Conservation (phyloP, 2,888 invertebrate species). For the Tenthredo scrophulariae region DNA sequence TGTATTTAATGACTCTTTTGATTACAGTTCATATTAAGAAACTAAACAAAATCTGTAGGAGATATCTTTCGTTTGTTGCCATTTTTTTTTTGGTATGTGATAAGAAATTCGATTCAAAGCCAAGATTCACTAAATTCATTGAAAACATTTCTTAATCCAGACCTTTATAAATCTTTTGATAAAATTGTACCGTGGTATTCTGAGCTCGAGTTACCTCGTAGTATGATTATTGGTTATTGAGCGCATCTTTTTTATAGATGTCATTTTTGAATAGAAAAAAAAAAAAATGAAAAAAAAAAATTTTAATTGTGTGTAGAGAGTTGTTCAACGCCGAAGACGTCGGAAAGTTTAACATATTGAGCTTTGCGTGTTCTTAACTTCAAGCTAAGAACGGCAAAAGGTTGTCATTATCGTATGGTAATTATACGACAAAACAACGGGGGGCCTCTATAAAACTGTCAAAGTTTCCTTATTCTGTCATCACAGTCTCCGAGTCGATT, state of each 20-base stretch:
- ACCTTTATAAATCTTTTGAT: constrained; percentile 2
- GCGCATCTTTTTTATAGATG: not conserved
- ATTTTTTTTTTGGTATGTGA: not conserved
- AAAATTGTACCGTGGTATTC: constrained; percentile 11
- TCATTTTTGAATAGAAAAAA: constrained; percentile 7
- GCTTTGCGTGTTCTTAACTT: constrained; percentile 26
- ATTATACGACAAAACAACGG: constrained; percentile 18
- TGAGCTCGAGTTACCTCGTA: constrained; percentile 11
- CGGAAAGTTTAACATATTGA: constrained; percentile 7
- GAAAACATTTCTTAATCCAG: not conserved
- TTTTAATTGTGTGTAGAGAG: not conserved
- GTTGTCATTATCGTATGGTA: constrained; percentile 9
- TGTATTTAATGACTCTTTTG: not conserved
- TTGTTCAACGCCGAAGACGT: not conserved
- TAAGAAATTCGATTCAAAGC: not conserved
- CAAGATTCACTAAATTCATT: not conserved
- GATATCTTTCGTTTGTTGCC: not conserved
- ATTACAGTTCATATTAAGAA: not conserved
- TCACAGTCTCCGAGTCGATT: constrained; percentile 53
- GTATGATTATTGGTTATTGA: constrained; percentile 36
- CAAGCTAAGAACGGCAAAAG: constrained; percentile 7
- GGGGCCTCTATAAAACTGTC: constrained; percentile 26
- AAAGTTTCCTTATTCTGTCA: constrained; percentile 39
- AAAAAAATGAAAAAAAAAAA: not conserved
- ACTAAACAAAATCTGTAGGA: not conserved